These are phyloP conservation scores for Lamellibrachia luymesi DNA, from an alignment of 1,140 invertebrate species.

Conservation along the genomic window DNA sequence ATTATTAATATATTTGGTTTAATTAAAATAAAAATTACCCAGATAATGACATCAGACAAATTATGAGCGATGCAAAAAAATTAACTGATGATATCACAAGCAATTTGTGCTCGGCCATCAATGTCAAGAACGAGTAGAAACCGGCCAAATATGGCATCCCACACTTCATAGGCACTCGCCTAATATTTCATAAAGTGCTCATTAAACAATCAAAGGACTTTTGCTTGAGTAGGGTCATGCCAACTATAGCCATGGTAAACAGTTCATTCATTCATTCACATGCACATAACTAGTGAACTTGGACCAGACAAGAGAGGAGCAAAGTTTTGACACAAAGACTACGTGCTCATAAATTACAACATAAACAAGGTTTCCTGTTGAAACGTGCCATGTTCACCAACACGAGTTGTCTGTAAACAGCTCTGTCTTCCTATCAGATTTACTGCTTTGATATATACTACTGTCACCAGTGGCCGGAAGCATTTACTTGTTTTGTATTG, in stretches of 20 bases:
- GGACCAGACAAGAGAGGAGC: background rate
- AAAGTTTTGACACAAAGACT: background rate
- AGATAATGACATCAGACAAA: background rate
- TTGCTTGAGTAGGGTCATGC: background rate
- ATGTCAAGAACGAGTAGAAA: background rate
- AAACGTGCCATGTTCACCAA: background rate
- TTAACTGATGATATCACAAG: background rate
- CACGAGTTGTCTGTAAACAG: background rate
- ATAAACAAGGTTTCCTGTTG: background rate
- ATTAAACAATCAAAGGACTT: background rate
- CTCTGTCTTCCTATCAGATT: background rate
- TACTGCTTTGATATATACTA: background rate
- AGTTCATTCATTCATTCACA: background rate
- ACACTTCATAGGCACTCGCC: background rate
- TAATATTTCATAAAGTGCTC: background rate
- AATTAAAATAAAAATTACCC: too few species aligned
- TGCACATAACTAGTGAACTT: background rate
- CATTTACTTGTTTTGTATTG: background rate
- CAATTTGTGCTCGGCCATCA: background rate
- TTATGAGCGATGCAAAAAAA: background rate
- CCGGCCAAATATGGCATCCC: background rate
- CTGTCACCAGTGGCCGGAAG: background rate
- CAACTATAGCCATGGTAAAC: background rate
- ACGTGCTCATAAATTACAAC: background rate
- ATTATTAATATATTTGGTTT: too few species aligned